A percentile compares a stretch with the other conserved stretches of the same genome.
Conservation (phyloP, 2,113 vertebrate species). For the Melanerpes aurifrons region DNA sequence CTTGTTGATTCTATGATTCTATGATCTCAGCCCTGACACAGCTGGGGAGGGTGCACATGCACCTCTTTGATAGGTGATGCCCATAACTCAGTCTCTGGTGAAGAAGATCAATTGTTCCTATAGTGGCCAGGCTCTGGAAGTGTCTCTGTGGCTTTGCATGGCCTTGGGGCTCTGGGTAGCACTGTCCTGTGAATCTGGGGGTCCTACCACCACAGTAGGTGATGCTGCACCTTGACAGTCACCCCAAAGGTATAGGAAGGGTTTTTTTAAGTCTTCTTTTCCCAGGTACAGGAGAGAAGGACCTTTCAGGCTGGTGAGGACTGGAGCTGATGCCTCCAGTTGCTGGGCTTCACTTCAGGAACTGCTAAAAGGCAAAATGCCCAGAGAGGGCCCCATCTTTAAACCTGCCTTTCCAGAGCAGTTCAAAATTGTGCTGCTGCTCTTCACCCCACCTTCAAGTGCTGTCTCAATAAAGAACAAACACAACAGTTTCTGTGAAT, state of each 20-base stretch:
- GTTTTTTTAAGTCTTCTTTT: neutral
- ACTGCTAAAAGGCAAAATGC: neutral
- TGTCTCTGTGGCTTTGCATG: neutral
- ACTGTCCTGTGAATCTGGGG: neutral
- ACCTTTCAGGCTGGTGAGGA: neutral
- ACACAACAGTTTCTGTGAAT: neutral
- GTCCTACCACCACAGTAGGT: neutral
- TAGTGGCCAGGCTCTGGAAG: neutral
- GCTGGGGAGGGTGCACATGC: accelerated
- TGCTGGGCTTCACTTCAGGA: neutral
- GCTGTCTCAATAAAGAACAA: neutral
- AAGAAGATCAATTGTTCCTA: accelerated
- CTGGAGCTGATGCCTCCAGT: neutral
- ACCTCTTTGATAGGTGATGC: accelerated
- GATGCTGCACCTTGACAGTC: accelerated
- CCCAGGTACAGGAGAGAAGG: neutral
- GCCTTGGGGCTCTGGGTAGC: neutral
- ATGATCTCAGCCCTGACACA: neutral
- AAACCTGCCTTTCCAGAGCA: neutral
- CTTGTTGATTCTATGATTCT: too few relatives aligned
- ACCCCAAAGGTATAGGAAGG: too few relatives aligned
- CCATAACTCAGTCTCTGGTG: neutral
- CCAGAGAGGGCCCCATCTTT: neutral
- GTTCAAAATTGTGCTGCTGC: neutral
- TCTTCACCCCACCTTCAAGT: neutral